Evolutionary conservation across 2,888 invertebrate species (phyloP).

Genomic region (Spilarctia lutea): DNA sequence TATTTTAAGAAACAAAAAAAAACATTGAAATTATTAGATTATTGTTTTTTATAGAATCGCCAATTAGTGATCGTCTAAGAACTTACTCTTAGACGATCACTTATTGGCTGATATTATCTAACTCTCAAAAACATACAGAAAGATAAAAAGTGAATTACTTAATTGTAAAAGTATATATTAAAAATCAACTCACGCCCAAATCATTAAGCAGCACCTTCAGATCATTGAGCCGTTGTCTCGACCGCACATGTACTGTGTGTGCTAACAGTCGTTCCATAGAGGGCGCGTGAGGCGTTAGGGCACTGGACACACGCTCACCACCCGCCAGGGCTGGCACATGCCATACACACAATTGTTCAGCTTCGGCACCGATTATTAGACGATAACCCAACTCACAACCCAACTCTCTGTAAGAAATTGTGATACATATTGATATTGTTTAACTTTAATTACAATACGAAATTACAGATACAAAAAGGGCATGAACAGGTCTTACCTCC

Average conservation of each 20-base stretch:
- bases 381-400: slow-evolving; percentile 96
- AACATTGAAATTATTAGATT: too few relatives aligned
- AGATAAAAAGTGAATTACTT: too few relatives aligned
- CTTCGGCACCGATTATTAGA: slow-evolving; percentile 95
- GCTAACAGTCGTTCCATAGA: slow-evolving; percentile 98
- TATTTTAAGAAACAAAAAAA: too few relatives aligned
- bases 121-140: background rate
- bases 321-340: slow-evolving; percentile 88
- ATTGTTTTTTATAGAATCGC: too few relatives aligned
- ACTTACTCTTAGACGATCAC: too few relatives aligned
- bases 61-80: too few relatives aligned
- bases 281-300: slow-evolving; percentile 95
- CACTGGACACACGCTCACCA: slow-evolving; percentile 87
- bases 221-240: slow-evolving; percentile 93
- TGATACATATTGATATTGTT: background rate
- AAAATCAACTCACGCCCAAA: slow-evolving; percentile 77
- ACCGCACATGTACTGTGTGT: slow-evolving; percentile 97
- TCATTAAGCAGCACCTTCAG: slow-evolving; percentile 92
- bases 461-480: background rate
- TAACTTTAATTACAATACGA: background rate
- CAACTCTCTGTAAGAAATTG: slow-evolving; percentile 85
- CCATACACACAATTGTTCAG: slow-evolving; percentile 81
- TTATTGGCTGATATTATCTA: too few relatives aligned
- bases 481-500: slow-evolving; percentile 88
- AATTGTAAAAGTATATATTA: background rate